Conservation (phyloP, 1,140 invertebrate genomes). For the Vollenhovia emeryi region DNA sequence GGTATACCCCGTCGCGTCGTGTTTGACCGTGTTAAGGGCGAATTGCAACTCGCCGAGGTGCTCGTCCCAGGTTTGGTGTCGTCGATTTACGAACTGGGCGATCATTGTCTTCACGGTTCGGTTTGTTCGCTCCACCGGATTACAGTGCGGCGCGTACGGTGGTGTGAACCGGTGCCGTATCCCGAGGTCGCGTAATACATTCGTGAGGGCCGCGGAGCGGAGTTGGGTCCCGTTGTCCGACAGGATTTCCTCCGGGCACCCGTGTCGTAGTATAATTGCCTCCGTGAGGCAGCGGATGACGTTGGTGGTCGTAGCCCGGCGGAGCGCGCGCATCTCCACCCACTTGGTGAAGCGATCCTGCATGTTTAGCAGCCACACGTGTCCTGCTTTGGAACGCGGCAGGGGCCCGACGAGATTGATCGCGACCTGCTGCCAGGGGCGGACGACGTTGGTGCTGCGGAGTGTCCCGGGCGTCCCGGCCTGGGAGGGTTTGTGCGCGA, state of each 20-base stretch:
- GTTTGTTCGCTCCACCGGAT: not conserved
- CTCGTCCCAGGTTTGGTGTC: not conserved
- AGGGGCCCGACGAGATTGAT: no score
- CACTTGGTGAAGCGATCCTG: not conserved
- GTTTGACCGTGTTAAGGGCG: accelerated
- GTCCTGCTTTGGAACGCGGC: no score
- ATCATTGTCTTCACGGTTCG: not conserved
- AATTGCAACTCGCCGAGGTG: not conserved
- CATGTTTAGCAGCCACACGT: no score
- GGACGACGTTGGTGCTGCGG: no score
- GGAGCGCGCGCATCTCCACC: not conserved
- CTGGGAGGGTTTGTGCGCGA: not conserved
- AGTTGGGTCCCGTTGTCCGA: not conserved
- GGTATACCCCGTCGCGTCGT: not conserved
- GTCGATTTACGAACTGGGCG: accelerated
- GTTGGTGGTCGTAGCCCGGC: no score
- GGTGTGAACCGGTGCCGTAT: not conserved
- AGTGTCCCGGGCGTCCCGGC: no score
- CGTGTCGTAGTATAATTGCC: not conserved
- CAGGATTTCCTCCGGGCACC: not conserved
- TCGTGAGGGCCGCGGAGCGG: accelerated
- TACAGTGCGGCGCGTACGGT: not conserved
- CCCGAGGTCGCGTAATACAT: accelerated
- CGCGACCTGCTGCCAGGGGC: no score
- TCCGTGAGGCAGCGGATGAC: not conserved